Evolutionary conservation across 1,140 invertebrate species (phyloP).

Genomic region (Saxidomus purpurata): DNA sequence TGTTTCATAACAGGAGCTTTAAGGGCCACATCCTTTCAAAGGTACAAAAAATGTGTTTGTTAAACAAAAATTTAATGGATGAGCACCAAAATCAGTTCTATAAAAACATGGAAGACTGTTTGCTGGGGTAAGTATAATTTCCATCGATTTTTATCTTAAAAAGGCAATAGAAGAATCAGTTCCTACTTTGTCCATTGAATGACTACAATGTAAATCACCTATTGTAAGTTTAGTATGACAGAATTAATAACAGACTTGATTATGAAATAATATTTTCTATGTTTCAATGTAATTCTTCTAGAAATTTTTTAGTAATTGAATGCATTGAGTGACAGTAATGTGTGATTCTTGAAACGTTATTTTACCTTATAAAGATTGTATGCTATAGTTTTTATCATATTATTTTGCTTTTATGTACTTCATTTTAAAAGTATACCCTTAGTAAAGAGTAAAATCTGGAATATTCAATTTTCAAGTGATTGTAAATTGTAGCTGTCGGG

Average conservation of each 20-base stretch:
- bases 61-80: too few relatives aligned
- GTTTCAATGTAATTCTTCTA: too few relatives aligned
- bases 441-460: neutral
- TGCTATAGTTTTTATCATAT: slow-evolving; percentile 47
- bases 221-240: neutral
- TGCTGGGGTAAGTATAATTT: slow-evolving; percentile 29
- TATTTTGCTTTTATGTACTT: slow-evolving; percentile 47
- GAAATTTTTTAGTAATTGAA: neutral
- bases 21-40: too few relatives aligned
- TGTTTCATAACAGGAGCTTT: too few relatives aligned
- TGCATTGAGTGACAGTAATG: slow-evolving; percentile 18
- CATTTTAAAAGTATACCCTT: slow-evolving; percentile 51
- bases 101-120: neutral
- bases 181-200: neutral
- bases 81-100: too few relatives aligned
- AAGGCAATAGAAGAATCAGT: neutral
- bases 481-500: too few relatives aligned
- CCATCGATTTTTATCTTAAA: slow-evolving; percentile 1
- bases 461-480: neutral
- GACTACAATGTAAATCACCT: neutral
- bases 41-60: too few relatives aligned
- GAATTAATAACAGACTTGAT: neutral
- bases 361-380: neutral
- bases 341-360: neutral
- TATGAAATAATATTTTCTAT: too few relatives aligned